Base-by-base conservation (phyloP, 2,888 invertebrate genomes). In the Zhuqinia jingwanae region DNA sequence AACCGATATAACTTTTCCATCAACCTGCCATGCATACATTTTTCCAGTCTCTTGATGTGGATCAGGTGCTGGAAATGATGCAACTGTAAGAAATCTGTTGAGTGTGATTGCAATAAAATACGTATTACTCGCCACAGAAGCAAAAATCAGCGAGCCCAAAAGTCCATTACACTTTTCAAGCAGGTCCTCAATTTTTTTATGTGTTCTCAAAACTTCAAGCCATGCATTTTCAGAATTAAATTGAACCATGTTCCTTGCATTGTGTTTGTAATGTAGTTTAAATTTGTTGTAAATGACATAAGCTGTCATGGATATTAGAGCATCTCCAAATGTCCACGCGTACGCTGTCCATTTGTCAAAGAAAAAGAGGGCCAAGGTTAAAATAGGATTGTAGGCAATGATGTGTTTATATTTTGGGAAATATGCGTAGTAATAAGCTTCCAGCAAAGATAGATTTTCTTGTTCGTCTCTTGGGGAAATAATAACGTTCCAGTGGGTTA, bases 241-340 rank as follows among this genome's bases (percentile, higher is more conserved):
- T 42, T 45, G 27, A n/a, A 1, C 6, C 13, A 15, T 3, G 36
- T 20, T 27, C 2, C 3, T 0, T 15, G 10, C 11, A n/a, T 11
- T 30, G 13, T 50, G 25, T 73, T 73, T 27, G 50, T 6, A 73
- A 25, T 73, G 73, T 25, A 73, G 2, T 50, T 73, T 47, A 27
- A 73, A 73, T 27, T 27, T n/a, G 22, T 22, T 50, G 15, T 50
- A 73, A 47, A 73, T 20, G 0, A 27, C 22, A 50, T 27, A 50
- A 15, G 73, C 73, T 13, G 50, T 11, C 11, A 47, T 15, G 15
- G 73, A 47, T 50, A 73, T 50, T 22, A 73, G 73, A 0, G 27
- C 20, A 15, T 73, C 73, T 25, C 73, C 73, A 73, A 50, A 73
- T 13, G 47, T 50, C 73, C 73, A 73, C 10, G 25, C 73, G 20